Evolutionary conservation across 2,888 invertebrate species (phyloP), one percentile per base, ranked within the genome.

Genomic region (Elysia crispata): DNA sequence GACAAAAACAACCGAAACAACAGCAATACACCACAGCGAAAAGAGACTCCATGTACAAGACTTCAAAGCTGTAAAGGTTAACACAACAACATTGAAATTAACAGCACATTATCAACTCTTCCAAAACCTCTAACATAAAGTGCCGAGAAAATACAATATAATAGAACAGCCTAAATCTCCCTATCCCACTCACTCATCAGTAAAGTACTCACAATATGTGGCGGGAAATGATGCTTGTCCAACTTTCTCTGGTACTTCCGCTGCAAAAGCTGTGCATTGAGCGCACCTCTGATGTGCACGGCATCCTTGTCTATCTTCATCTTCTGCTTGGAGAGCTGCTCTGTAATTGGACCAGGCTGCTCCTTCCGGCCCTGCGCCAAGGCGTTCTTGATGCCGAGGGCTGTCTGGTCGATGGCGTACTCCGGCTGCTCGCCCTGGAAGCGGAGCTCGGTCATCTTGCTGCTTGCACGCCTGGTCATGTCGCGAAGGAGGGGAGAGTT

Each of bases 231-330:
- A 76, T 91, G 91, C 74, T 88, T 90, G 30, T 87, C 87, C 54
- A 87, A 82, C 41, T 87, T 86, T 30, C 85, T 82, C 80, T 88
- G 86, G 77, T 87, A 85, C 15, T 87, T 85, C 79, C 83, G 86
- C 80, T 87, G 87, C 76, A 90, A 78, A 25, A 86, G 85, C 85
- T 91, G 92, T 1, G 91, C 91, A 23, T 88, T 87, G 75, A 91
- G 76, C 0, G 89, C 87, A 6, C 89, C 88, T 76, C 86, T 85
- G 78, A 92, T 92, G 93, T 98, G 97, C 76, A 98, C 93, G 6
- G 98, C 98, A 91, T 96, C 96, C 41, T 97, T 96, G 93, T 98
- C 97, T 30, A 91, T 86, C 41, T 84, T 85, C 6, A 89, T 86
- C 62, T 87, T 86, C 41, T 87, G 86, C 1, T 62, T 30, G n/a